Evolutionary conservation across 1,140 invertebrate genomes (phyloP).

Genomic region (Lutraria rhynchaena): DNA sequence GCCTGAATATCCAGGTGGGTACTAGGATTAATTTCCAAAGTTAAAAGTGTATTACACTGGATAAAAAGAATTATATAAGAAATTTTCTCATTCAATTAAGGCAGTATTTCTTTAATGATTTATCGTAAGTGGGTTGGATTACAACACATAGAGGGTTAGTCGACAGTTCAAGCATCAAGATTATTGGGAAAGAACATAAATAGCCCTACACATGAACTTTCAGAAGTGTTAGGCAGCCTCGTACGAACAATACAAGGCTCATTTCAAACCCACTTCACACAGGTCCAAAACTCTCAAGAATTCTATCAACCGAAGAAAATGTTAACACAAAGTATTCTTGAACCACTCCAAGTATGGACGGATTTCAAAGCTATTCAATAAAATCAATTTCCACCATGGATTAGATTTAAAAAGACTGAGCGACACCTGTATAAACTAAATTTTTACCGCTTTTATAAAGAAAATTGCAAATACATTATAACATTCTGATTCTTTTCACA

Average conservation of each 20-base stretch:
- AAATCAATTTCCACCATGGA: slow-evolving; percentile 61
- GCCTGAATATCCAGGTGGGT: too few relatives aligned
- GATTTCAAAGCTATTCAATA: slow-evolving; percentile 63
- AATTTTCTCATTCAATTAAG: too few relatives aligned
- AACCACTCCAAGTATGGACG: slow-evolving; percentile 56
- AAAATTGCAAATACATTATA: slow-evolving; percentile 51
- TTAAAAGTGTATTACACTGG: too few relatives aligned
- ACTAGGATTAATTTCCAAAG: too few relatives aligned
- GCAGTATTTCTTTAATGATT: too few relatives aligned
- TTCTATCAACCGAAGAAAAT: slow-evolving; percentile 25
- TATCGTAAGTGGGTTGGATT: neutral
- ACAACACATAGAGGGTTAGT: neutral
- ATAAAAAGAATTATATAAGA: too few relatives aligned
- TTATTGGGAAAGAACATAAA: neutral
- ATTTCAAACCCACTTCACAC: slow-evolving; percentile 56
- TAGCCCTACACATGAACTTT: slow-evolving; percentile 34
- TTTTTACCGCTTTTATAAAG: slow-evolving; percentile 48
- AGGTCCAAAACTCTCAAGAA: slow-evolving; percentile 43
- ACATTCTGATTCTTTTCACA: slow-evolving; percentile 47
- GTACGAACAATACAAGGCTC: slow-evolving; percentile 33
- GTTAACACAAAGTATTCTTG: slow-evolving; percentile 51
- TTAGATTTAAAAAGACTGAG: slow-evolving; percentile 45
- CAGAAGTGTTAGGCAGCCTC: slow-evolving; percentile 10
- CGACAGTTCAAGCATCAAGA: slow-evolving; percentile 34
- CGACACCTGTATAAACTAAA: slow-evolving; percentile 58